Evolutionary conservation across 2,113 vertebrate species (phyloP), one percentile per base, ranked within the genome.

Genomic region (Hemichromis elongatus): DNA sequence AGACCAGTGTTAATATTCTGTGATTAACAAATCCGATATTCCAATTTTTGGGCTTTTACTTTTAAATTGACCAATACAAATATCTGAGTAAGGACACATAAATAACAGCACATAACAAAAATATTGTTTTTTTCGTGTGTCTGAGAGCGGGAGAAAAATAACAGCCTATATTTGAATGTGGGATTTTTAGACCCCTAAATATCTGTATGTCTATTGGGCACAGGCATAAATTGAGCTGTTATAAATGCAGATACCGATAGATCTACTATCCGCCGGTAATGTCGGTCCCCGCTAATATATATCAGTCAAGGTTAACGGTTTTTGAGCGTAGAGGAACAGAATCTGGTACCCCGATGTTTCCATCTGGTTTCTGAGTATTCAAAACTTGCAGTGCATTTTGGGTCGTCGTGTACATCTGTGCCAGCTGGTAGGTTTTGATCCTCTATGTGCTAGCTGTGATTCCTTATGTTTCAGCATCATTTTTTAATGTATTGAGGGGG

Each of bases 101-200:
- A 42, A 13, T 42, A 42, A 42, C 12, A 13, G 12, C 12, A 13
- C 40, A 13, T 42, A 42, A 35, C 9, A 63, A 63, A 1, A n/a
- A n/a, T n/a, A n/a, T n/a, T n/a, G n/a, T n/a, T 28, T 63, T 37
- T 63, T 7, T n/a, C 0, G 4, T 37, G 30, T 35, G 30, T 63
- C 59, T 37, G 6, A 33, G n/a, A 35, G 59, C 2, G 1, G 4
- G 11, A 1, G 3, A 0, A 0, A 2, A 30, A 56, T 30, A 19
- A 61, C 10, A 4, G 57, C 2, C 30, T 61, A 61, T 61, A 35
- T 3, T 61, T 18, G 11, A 66, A 40, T 21, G 16, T 68, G n/a
- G n/a, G 21, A 42, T 70, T 26, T 70, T 1, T 26, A 26, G 24
- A 18, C 45, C 66, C 18, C 2, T 21, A 70, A 40, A 26, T 26